Percentiles rank a stretch among this genome's conserved stretches.
Conservation (phyloP, 37 sponge, comb jelly and placozoan species). For the Haliclona indistincta region DNA sequence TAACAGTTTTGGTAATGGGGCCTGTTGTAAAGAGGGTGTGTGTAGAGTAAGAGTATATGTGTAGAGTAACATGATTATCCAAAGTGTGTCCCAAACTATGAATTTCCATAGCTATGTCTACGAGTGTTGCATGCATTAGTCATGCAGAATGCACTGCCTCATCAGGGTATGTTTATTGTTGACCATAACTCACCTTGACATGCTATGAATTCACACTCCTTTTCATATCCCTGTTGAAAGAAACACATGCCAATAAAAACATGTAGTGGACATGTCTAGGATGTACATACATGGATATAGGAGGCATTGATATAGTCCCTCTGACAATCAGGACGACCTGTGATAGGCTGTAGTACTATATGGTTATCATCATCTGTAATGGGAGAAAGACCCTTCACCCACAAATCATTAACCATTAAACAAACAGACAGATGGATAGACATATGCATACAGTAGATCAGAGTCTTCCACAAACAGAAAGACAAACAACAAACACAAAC, state of each 20-base stretch:
- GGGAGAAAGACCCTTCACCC: neutral
- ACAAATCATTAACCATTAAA: neutral
- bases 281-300: constrained; percentile 66
- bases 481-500: neutral
- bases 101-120: no score
- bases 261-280: neutral
- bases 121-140: no score
- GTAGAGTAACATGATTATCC: no score
- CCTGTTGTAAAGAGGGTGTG: no score
- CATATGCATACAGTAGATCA: no score
- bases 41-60: no score
- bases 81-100: no score
- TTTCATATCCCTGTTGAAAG: constrained; percentile 61
- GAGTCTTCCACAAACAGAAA: no score
- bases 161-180: no score
- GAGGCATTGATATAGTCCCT: constrained; percentile 78
- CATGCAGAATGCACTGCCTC: no score
- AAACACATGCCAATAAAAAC: neutral
- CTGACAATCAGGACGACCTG: constrained; percentile 26
- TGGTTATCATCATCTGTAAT: constrained; percentile 73
- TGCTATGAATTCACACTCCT: constrained; percentile 65
- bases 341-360: constrained; percentile 37
- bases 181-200: constrained; percentile 62
- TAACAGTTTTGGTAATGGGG: constrained; percentile 48
- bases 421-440: neutral